Evolutionary conservation across 2,888 invertebrate species (phyloP).

Genomic region (Cyaniris semiargus): DNA sequence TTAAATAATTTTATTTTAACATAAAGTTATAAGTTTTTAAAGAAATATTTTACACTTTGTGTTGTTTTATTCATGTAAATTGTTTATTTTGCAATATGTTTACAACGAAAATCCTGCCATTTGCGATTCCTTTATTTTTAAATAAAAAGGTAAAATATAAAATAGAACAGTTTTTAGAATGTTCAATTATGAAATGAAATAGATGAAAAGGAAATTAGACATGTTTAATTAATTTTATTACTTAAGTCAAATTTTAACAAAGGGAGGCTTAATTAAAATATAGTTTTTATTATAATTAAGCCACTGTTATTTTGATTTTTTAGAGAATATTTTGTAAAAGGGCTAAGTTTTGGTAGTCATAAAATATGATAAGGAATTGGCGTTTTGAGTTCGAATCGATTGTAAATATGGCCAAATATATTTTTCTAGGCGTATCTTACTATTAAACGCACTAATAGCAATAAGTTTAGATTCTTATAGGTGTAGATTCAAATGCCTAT

Average conservation of each 20-base stretch:
- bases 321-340: not conserved
- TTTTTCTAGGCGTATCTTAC: slow-evolving; percentile 3
- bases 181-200: not conserved
- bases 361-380: not conserved
- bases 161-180: not conserved
- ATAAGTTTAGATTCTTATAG: slow-evolving; percentile 5
- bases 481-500: not conserved
- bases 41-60: not conserved
- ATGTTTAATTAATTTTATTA: not conserved
- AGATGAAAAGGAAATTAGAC: not conserved
- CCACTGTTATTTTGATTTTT: not conserved
- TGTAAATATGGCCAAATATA: slow-evolving; percentile 29
- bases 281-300: not conserved
- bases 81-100: not conserved
- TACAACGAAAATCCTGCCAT: slow-evolving; percentile 8
- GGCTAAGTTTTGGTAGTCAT: not conserved
- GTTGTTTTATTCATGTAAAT: not conserved
- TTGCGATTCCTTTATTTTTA: slow-evolving; percentile 16
- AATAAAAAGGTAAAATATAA: not conserved
- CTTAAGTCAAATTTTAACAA: too few species aligned
- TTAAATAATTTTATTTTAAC: not conserved
- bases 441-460: not conserved
- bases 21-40: too few species aligned
- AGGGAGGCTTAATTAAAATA: not conserved
- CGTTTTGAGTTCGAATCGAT: not conserved